phyloP scores from a whole-genome alignment of 1,140 invertebrate genomes.

The Drosophila truncata region DNA sequence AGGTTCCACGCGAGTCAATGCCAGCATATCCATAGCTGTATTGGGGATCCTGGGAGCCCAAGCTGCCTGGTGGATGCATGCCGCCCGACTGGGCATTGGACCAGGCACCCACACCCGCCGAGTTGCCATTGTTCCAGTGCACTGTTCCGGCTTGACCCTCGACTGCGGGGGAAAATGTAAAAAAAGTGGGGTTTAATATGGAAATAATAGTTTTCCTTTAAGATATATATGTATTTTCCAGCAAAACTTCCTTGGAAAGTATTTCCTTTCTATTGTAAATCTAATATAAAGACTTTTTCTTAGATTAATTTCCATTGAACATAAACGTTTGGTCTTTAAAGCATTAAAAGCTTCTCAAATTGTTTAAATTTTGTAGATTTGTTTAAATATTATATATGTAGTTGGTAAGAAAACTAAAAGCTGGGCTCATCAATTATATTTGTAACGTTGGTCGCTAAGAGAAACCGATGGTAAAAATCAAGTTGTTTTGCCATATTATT shows the following conservation, averaged over 20 bases:
- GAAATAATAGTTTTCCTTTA: no score
- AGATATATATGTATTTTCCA: no score
- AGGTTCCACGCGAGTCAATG: conserved; percentile 64
- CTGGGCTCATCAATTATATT: background rate
- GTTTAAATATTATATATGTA: no score
- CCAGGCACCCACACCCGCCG: conserved; percentile 39
- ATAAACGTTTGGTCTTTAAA: background rate
- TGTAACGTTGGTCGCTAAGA: background rate
- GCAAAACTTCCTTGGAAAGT: background rate
- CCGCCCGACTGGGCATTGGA: conserved; percentile 52
- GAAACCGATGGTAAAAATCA: background rate
- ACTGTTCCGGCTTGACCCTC: conserved; percentile 50
- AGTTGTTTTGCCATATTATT: background rate
- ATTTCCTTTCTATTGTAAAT: background rate
- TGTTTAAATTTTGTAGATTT: background rate
- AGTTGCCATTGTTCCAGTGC: conserved; percentile 50
- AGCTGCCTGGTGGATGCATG: conserved; percentile 64
- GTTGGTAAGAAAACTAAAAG: background rate
- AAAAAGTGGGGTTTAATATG: no score
- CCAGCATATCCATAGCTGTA: conserved; percentile 72
- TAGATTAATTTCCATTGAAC: background rate
- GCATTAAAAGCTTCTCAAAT: background rate
- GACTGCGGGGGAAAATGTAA: conserved; percentile 9
- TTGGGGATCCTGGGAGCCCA: conserved; percentile 56
- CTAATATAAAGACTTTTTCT: background rate